These are phyloP conservation scores for Caenorhabditis sp. DNA, from an alignment of 2,888 invertebrate genomes.

Conservation along the genomic window DNA sequence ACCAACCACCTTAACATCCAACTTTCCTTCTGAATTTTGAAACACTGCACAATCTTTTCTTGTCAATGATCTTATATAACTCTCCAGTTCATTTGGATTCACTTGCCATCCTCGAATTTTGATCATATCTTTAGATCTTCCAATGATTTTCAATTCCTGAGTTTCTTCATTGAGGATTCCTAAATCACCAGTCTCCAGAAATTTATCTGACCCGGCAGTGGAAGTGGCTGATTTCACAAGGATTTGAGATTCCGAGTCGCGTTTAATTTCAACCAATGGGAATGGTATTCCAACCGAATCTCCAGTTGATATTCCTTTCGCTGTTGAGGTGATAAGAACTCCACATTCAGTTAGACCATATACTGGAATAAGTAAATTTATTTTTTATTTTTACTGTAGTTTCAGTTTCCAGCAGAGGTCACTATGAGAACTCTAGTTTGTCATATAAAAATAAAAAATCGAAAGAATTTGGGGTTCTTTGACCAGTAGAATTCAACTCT, in stretches of 20 bases:
- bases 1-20: conserved; percentile 37
- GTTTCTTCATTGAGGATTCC: conserved; percentile 13
- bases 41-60: conserved; percentile 46
- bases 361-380: conserved; percentile 40
- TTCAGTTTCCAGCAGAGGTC: too few relatives aligned
- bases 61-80: conserved; percentile 26
- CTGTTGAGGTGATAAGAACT: conserved; percentile 49
- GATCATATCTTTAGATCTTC: conserved; percentile 57
- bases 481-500: too few relatives aligned
- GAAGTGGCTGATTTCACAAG: conserved; percentile 41
- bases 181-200: conserved; percentile 38
- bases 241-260: conserved; percentile 36
- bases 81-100: conserved; percentile 53
- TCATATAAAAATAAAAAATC: too few relatives aligned
- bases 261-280: conserved; percentile 44
- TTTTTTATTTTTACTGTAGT: not conserved
- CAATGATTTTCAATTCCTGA: conserved; percentile 44
- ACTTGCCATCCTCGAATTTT: conserved; percentile 58
- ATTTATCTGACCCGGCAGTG: conserved; percentile 16
- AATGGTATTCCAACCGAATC: conserved; percentile 46
- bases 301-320: conserved; percentile 16
- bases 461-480: too few relatives aligned
- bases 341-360: conserved; percentile 65
- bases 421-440: too few relatives aligned
- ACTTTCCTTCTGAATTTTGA: conserved; percentile 6